Evolutionary conservation across 2,797 vertebrate genomes (phyloP).

Genomic region (Thripadectes ignobilis): DNA sequence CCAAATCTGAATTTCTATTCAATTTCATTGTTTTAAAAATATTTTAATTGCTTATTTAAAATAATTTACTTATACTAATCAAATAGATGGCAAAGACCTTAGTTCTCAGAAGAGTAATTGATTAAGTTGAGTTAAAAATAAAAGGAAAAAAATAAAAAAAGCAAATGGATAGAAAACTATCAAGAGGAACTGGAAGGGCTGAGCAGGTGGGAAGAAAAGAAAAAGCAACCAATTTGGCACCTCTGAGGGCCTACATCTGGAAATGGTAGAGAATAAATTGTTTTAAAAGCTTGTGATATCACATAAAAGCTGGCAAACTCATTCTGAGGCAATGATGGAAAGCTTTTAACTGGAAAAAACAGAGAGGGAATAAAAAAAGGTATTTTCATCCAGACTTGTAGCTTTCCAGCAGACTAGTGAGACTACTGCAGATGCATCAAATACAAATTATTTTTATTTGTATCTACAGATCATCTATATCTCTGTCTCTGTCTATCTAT

Average conservation of each 20-base stretch:
- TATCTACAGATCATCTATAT: background rate
- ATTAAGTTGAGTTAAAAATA: background rate
- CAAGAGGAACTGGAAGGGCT: background rate
- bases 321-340: conserved; percentile 14
- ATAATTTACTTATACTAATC: background rate
- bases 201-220: background rate
- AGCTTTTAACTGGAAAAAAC: conserved; percentile 14
- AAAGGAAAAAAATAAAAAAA: background rate
- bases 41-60: background rate
- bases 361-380: background rate
- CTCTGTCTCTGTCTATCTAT: background rate
- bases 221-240: background rate
- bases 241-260: conserved; percentile 5
- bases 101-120: background rate
- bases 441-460: background rate
- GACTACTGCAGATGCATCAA: background rate
- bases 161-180: background rate
- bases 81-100: background rate
- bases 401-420: background rate
- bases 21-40: background rate
- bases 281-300: conserved; percentile 16
- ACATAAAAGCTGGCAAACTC: conserved; percentile 12
- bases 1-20: background rate
- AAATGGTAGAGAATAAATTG: conserved; percentile 31
- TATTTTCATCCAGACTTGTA: background rate